A percentile compares a stretch with the other conserved stretches of the same genome.
Conservation (phyloP, 1,140 invertebrate genomes). For the Calosoma granatense region DNA sequence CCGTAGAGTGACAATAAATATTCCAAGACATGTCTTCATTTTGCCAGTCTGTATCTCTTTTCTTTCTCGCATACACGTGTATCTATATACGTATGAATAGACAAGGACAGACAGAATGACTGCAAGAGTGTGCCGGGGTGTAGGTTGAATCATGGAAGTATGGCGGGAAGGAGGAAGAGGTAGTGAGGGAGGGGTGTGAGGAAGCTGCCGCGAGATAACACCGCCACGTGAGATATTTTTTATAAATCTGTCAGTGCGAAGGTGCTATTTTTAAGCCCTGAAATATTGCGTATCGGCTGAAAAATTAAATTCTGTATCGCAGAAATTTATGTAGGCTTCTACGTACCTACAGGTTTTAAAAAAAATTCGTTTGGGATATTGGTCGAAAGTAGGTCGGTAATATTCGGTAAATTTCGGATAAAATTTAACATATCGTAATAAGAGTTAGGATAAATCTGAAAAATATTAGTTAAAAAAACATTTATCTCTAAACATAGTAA, state of each 20-base stretch:
- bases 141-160: too few species aligned
- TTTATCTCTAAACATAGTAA: neutral
- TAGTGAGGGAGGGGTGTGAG: too few species aligned
- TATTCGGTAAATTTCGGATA: too few species aligned
- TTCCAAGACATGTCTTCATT: conserved; percentile 10
- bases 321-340: neutral
- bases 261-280: conserved; percentile 7
- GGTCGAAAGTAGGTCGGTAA: too few species aligned
- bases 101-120: neutral
- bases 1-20: conserved; percentile 19
- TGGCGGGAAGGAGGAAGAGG: too few species aligned
- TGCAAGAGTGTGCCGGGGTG: too few species aligned
- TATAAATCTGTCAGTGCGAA: conserved; percentile 2
- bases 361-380: neutral
- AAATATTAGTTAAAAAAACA: neutral
- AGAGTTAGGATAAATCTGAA: neutral
- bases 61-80: neutral
- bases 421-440: neutral
- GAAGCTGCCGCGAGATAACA: neutral
- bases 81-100: neutral
- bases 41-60: neutral
- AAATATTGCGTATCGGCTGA: conserved; percentile 8
- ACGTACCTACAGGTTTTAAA: neutral
- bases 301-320: conserved; percentile 3
- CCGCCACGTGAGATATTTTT: conserved; percentile 6